Percentiles rank a stretch among this genome's conserved stretches.
These are phyloP conservation scores for Urocolius indicus DNA, from an alignment of 2,113 vertebrate genomes.

Conservation along the genomic window DNA sequence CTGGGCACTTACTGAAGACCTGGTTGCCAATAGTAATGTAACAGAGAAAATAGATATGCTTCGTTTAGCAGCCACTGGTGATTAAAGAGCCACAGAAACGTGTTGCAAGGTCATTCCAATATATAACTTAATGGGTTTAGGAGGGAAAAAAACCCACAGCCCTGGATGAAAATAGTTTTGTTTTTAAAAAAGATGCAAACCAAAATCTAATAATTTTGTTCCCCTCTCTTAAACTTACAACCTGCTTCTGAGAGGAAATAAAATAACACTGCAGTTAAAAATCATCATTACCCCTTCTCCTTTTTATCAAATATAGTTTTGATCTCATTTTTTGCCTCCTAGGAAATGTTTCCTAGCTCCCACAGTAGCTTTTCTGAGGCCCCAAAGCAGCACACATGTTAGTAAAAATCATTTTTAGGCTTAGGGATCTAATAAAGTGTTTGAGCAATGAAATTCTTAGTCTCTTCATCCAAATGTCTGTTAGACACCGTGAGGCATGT, in stretches of 20 bases:
- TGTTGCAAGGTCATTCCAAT: conserved; percentile 65
- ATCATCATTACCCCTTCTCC: conserved; percentile 39
- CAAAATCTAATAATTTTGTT: neutral
- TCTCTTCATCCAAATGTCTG: neutral
- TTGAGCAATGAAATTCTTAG: neutral
- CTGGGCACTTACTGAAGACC: conserved; percentile 79
- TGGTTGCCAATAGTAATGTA: conserved; percentile 84
- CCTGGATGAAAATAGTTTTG: neutral
- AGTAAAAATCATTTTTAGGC: conserved; percentile 46
- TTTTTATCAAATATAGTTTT: conserved; percentile 53
- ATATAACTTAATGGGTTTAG: conserved; percentile 60
- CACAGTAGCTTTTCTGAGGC: conserved; percentile 57
- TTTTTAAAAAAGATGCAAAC: neutral
- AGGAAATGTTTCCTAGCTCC: conserved; percentile 67
- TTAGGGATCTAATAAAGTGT: conserved; percentile 25
- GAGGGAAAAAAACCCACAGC: neutral
- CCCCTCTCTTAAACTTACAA: neutral
- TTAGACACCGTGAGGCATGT: neutral
- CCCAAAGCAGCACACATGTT: conserved; percentile 39
- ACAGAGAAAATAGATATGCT: conserved; percentile 82
- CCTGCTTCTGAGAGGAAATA: neutral
- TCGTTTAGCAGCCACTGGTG: conserved; percentile 78
- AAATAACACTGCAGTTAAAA: conserved; percentile 57
- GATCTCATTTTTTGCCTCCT: conserved; percentile 65
- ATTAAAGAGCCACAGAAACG: conserved; percentile 75